Conservation (phyloP, 2,113 vertebrate species). For the Elanoides forficatus region DNA sequence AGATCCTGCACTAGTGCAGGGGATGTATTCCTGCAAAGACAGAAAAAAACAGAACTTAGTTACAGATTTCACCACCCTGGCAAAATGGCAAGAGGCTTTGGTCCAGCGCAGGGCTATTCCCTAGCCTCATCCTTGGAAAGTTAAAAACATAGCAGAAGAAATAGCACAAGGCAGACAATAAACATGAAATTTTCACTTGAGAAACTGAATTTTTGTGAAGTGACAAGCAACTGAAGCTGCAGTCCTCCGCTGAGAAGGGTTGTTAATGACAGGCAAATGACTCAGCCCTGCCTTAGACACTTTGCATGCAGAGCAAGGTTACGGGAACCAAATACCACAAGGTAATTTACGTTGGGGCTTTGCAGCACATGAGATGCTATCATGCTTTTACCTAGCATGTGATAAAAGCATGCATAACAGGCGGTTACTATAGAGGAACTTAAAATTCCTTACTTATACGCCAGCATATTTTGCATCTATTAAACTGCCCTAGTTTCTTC, state of each 20-base stretch:
- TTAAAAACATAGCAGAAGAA: neutral
- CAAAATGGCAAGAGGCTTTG: neutral
- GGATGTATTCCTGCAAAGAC: neutral
- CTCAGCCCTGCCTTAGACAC: neutral
- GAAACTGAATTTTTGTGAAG: neutral
- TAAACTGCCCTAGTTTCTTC: neutral
- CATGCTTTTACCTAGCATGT: neutral
- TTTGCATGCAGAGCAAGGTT: neutral
- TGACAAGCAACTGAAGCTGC: neutral
- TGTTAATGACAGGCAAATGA: neutral
- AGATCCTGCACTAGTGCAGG: neutral
- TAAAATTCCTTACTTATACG: neutral
- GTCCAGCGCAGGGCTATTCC: neutral
- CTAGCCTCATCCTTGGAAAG: neutral
- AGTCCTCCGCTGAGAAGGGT: neutral
- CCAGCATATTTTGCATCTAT: neutral
- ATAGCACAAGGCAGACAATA: neutral
- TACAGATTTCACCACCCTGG: neutral
- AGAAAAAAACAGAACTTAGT: neutral
- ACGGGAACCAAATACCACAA: neutral
- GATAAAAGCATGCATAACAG: neutral
- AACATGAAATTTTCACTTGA: neutral
- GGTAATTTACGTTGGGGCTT: neutral
- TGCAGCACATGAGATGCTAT: neutral
- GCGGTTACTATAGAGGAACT: neutral